phyloP scores from a whole-genome alignment of 2,888 invertebrate species.

The Agonopterix alstromeriana region DNA sequence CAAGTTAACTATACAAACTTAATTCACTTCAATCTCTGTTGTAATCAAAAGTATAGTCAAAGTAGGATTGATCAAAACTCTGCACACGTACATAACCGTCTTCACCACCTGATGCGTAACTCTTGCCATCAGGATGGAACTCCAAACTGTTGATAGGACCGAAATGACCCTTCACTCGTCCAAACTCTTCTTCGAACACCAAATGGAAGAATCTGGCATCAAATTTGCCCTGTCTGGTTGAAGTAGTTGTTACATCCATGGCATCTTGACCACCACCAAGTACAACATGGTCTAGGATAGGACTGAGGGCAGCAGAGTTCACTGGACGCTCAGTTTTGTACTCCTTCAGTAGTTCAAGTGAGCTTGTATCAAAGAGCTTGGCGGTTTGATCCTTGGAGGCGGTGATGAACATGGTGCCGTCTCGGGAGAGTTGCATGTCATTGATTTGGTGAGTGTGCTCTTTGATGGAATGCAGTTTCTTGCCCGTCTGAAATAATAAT shows the following conservation, averaged over 20 bases:
- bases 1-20: neutral
- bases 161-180: conserved; percentile 98
- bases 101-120: conserved; percentile 98
- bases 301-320: conserved; percentile 98
- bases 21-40: conserved; percentile 54
- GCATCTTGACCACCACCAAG: conserved; percentile 99
- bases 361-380: conserved; percentile 93
- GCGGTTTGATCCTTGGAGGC: conserved; percentile 98
- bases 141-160: conserved; percentile 99
- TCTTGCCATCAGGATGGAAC: conserved; percentile 98
- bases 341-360: conserved; percentile 91
- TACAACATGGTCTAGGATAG: conserved; percentile 96
- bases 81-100: conserved; percentile 98
- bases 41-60: conserved; percentile 96
- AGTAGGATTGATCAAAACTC: conserved; percentile 96
- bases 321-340: conserved; percentile 99
- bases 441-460: conserved; percentile 93
- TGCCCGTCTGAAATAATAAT: conserved; percentile 81
- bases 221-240: conserved; percentile 96
- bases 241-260: conserved; percentile 98
- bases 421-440: conserved; percentile 96
- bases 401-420: conserved; percentile 97
- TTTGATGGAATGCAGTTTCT: conserved; percentile 84
- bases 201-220: conserved; percentile 96
- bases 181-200: conserved; percentile 98